phyloP scores from a whole-genome alignment of 2,888 invertebrate species.

The Auanema freiburgensis region DNA sequence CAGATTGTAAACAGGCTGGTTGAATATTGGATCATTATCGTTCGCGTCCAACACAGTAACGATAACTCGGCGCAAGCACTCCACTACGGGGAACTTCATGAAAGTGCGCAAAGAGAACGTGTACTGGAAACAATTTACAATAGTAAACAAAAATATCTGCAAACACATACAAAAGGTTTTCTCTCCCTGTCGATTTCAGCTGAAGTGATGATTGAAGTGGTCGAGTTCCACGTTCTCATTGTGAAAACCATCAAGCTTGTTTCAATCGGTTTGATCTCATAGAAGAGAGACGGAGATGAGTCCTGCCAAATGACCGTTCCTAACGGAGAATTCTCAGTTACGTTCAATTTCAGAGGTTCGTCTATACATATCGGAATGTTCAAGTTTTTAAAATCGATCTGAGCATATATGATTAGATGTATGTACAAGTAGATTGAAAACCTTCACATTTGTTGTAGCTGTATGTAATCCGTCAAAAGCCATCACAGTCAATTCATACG shows the following conservation, averaged over 20 bases:
- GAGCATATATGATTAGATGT: no score
- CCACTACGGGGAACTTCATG: constrained; percentile 6
- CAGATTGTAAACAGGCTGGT: constrained; percentile 21
- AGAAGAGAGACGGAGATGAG: not conserved
- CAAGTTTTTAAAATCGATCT: no score
- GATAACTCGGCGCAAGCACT: constrained; percentile 13
- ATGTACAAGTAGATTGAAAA: not conserved
- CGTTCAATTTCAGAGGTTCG: not conserved
- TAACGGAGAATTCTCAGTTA: constrained; percentile 8
- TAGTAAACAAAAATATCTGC: not conserved
- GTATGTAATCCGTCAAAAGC: constrained; percentile 51
- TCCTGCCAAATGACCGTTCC: constrained; percentile 14
- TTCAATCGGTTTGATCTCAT: no score
- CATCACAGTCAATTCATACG: constrained; percentile 34
- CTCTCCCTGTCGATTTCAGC: constrained; percentile 9
- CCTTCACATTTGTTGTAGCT: constrained; percentile 74
- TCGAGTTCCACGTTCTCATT: no score
- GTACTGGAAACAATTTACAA: constrained; percentile 1
- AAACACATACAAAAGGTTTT: not conserved
- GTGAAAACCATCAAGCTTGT: no score
- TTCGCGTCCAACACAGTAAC: constrained; percentile 64
- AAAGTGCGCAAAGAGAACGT: constrained; percentile 6
- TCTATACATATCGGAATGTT: not conserved
- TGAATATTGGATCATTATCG: constrained; percentile 65
- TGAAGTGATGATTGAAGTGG: no score